These are phyloP conservation scores for Parotia lawesii DNA, from an alignment of 2,113 vertebrate species.

Conservation along the genomic window DNA sequence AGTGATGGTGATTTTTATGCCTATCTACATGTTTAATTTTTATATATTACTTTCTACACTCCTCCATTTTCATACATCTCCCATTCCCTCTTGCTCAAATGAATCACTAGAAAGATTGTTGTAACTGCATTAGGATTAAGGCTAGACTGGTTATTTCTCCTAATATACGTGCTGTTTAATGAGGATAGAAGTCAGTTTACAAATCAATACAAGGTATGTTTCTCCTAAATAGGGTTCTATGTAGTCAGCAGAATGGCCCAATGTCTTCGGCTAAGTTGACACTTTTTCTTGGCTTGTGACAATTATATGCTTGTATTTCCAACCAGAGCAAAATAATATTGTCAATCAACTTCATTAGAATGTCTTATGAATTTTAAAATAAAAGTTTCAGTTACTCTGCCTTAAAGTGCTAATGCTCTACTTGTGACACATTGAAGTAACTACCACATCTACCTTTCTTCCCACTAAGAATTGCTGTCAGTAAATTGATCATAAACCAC, in stretches of 20 bases:
- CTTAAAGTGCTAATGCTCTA: not conserved
- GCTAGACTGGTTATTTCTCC: not conserved
- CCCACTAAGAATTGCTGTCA: not conserved
- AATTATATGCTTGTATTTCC: not conserved
- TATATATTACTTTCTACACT: not conserved
- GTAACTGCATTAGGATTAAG: not conserved
- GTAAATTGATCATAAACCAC: not conserved
- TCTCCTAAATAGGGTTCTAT: not conserved
- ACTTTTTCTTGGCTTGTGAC: not conserved
- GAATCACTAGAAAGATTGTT: not conserved
- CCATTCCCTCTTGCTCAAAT: not conserved
- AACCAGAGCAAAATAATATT: not conserved
- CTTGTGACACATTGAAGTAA: not conserved
- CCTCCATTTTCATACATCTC: not conserved
- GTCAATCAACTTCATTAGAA: not conserved
- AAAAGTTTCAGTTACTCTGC: not conserved
- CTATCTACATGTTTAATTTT: not conserved
- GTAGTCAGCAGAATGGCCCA: not conserved
- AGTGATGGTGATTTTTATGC: not conserved
- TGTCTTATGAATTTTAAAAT: not conserved
- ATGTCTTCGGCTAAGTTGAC: not conserved
- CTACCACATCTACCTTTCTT: not conserved
- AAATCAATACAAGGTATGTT: not conserved
- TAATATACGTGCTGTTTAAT: not conserved
- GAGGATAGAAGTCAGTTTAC: not conserved